Evolutionary conservation across 2,888 invertebrate genomes (phyloP).

Genomic region (Danaus chrysippus): DNA sequence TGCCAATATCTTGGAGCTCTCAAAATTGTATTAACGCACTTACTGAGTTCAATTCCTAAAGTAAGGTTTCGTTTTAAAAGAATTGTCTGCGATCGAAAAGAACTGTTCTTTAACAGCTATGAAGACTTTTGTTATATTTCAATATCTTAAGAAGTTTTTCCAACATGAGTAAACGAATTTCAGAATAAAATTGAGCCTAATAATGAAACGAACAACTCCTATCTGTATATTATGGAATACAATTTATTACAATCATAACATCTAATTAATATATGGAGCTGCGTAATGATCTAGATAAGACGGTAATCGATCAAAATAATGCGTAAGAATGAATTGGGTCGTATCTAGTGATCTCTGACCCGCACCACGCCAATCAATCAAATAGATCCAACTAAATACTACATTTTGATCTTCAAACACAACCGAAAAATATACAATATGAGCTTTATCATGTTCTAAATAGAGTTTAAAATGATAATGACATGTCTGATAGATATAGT

Average conservation of each 20-base stretch:
- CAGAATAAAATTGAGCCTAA: too few species aligned
- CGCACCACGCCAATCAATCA: slow-evolving; percentile 67
- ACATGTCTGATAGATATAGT: slow-evolving; percentile 39
- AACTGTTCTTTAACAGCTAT: slow-evolving; percentile 8
- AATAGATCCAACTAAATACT: slow-evolving; percentile 61
- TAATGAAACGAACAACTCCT: too few species aligned
- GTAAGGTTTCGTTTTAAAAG: slow-evolving; percentile 12
- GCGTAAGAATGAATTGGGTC: slow-evolving; percentile 59
- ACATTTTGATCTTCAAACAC: slow-evolving; percentile 43
- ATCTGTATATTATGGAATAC: too few species aligned
- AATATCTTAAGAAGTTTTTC: slow-evolving; percentile 8
- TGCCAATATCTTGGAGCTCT: slow-evolving; percentile 25
- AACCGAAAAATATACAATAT: slow-evolving; percentile 27
- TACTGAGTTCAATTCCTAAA: slow-evolving; percentile 15
- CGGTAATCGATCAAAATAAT: slow-evolving; percentile 48
- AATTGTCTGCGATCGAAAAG: slow-evolving; percentile 17
- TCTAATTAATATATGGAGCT: too few species aligned
- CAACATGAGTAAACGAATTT: too few species aligned
- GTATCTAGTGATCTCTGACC: slow-evolving; percentile 59
- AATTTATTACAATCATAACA: too few species aligned
- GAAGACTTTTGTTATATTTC: slow-evolving; percentile 2
- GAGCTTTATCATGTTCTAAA: slow-evolving; percentile 31
- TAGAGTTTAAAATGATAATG: slow-evolving; percentile 39
- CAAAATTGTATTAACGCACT: slow-evolving; percentile 31
- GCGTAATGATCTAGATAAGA: slow-evolving; percentile 10